Evolutionary conservation across 2,888 invertebrate genomes (phyloP).

Genomic region (Acanthococcus lagerstroemiae): DNA sequence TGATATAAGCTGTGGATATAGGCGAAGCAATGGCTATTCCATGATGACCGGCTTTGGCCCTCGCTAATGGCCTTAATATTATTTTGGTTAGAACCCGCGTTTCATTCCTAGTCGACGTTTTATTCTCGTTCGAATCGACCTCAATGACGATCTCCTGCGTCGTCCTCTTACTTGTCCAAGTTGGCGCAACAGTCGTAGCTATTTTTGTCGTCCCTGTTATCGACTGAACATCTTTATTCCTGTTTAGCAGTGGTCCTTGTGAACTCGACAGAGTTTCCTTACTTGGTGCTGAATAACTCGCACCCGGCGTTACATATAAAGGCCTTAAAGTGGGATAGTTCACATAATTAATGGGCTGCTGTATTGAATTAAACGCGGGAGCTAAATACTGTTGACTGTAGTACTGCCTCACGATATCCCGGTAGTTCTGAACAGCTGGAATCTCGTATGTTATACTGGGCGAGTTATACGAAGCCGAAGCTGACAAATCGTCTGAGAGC

Average conservation of each 20-base stretch:
- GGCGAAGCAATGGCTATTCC: conserved; percentile 63
- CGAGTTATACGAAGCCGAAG: background rate
- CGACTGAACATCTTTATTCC: background rate
- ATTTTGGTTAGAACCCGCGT: conserved; percentile 31
- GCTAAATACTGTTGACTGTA: background rate
- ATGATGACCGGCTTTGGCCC: conserved; percentile 53
- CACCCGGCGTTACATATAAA: background rate
- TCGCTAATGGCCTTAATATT: conserved; percentile 54
- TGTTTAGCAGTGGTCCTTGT: background rate
- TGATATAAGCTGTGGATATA: conserved; percentile 54
- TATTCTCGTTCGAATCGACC: background rate
- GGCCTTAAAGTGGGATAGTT: background rate
- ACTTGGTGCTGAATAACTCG: background rate
- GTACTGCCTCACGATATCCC: background rate
- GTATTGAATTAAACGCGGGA: background rate
- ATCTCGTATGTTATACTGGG: background rate
- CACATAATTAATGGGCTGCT: too few species aligned
- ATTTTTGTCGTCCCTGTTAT: background rate
- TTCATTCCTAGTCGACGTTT: background rate
- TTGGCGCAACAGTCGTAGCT: background rate
- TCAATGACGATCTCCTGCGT: conserved; percentile 1
- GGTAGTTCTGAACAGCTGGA: background rate
- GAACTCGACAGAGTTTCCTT: background rate
- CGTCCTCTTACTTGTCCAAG: background rate
- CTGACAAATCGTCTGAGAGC: background rate